These are phyloP conservation scores for Ceratosolen solmsi DNA, from an alignment of 1,140 invertebrate species.

Conservation along the genomic window DNA sequence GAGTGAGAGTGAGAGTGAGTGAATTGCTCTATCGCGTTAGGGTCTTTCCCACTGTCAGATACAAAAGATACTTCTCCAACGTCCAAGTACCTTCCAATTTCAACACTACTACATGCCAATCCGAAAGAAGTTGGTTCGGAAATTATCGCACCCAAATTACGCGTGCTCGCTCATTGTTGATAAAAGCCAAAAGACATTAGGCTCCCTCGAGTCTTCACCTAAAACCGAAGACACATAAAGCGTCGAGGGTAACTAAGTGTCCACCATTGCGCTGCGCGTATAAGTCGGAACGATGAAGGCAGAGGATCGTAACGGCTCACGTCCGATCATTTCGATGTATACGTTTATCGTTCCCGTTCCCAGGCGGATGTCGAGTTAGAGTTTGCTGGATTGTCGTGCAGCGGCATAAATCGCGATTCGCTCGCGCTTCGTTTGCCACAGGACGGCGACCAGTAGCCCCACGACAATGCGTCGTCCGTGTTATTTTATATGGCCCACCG, in stretches of 20 bases:
- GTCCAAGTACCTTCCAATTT: too few relatives aligned
- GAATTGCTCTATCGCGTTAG: too few relatives aligned
- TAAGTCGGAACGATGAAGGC: conserved; percentile 28
- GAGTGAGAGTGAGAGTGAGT: too few relatives aligned
- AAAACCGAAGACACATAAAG: too few relatives aligned
- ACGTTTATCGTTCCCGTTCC: not conserved
- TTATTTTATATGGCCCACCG: not conserved
- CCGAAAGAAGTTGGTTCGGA: too few relatives aligned
- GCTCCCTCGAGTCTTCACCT: not conserved
- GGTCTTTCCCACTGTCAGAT: too few relatives aligned
- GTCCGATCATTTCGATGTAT: not conserved
- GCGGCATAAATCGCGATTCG: conserved; percentile 35
- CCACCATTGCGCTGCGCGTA: not conserved
- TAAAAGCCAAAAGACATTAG: too few relatives aligned
- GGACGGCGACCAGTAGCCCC: not conserved
- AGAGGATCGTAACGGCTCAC: not conserved
- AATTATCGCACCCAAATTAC: not conserved
- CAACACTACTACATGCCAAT: too few relatives aligned
- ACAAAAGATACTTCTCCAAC: too few relatives aligned
- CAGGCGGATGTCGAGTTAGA: conserved; percentile 18
- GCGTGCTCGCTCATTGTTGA: not conserved
- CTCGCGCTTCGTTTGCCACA: conserved; percentile 28
- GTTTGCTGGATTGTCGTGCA: conserved; percentile 13
- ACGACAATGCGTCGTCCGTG: conserved; percentile 8
- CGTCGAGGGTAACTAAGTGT: too few relatives aligned